Percentiles rank a stretch among this genome's conserved stretches.
Evolutionary conservation across 1,140 invertebrate genomes (phyloP).

Genomic region (Zaprionus taronus): DNA sequence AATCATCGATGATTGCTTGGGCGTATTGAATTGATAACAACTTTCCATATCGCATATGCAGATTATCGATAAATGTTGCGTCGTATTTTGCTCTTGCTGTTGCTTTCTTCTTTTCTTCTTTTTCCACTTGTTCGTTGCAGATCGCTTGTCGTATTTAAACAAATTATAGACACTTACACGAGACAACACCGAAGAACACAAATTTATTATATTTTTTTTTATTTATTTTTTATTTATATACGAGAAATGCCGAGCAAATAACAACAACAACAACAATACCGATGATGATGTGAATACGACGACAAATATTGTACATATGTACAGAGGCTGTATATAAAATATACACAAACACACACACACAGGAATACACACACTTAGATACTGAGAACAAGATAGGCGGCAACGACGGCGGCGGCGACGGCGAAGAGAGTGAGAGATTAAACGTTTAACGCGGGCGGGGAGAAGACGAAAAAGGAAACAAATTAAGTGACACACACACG

Average conservation of each 20-base stretch:
- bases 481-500: slow-evolving; percentile 32
- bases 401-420: background rate
- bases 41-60: slow-evolving; percentile 29
- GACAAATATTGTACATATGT: slow-evolving; percentile 81
- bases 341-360: slow-evolving; percentile 51
- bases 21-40: slow-evolving; percentile 23
- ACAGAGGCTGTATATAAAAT: slow-evolving; percentile 57
- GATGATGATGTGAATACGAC: slow-evolving; percentile 66
- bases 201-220: slow-evolving; percentile 67
- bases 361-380: slow-evolving; percentile 20
- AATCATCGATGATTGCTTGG: slow-evolving; percentile 11
- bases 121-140: slow-evolving; percentile 55
- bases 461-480: slow-evolving; percentile 27
- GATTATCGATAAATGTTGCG: slow-evolving; percentile 38
- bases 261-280: slow-evolving; percentile 63
- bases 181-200: slow-evolving; percentile 81
- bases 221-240: slow-evolving; percentile 35
- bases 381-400: slow-evolving; percentile 17
- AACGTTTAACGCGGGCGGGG: slow-evolving; percentile 29
- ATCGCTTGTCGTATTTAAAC: slow-evolving; percentile 79
- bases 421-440: slow-evolving; percentile 30
- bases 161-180: slow-evolving; percentile 81
- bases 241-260: slow-evolving; percentile 55
- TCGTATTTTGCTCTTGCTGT: slow-evolving; percentile 1
- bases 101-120: slow-evolving; percentile 17